Base-by-base conservation (phyloP, 2,888 invertebrate species). In the Agonum fuliginosum region DNA sequence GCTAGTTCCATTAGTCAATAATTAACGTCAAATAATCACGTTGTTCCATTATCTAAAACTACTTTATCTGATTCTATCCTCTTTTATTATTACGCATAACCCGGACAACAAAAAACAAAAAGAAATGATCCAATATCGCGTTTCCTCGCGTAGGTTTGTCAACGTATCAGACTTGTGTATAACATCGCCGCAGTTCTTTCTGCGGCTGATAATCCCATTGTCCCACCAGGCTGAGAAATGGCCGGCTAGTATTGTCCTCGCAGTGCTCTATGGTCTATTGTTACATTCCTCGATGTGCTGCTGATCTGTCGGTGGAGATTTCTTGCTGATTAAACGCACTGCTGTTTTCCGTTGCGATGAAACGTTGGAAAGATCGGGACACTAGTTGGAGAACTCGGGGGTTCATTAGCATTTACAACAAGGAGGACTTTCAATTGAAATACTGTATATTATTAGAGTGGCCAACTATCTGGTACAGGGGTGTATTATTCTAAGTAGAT, bases 201-300 rank as follows among this genome's bases (percentile, higher is more conserved):
- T 71, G 48, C 41, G 30, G 71, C 51, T 73, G 67, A 75, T 67
- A 75, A 75, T 67, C 67, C 75, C 37, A 67, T 75, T 75, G 75
- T 75, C 65, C 74, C 20, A 10, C n/a, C n/a, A 19, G 27, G 37
- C 62, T 74, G 74, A 62, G 74, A 74, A 74, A 74, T 74, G 74
- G 65, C 62, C 30, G 22, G 27, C n/a, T 65, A 20, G 58, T 46
- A 74, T 74, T 74, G 74, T 74, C 62, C 71, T 58, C 65, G 37
- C 74, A 34, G 34, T 74, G 65, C 43, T 73, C 54, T 73, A 73
- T 73, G 37, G 73, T 73, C 75, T 67, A 75, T 75, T 75, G 75
- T 75, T 75, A 51, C 74, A 73, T 75, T 67, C 67, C 48, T 3
- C 51, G 65, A 62, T 62, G 58, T 30, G 30, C 37, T 22, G 48